A percentile compares a stretch with the other conserved stretches of the same genome.
phyloP scores from a whole-genome alignment of 2,113 vertebrate species.

The Balaeniceps rex region DNA sequence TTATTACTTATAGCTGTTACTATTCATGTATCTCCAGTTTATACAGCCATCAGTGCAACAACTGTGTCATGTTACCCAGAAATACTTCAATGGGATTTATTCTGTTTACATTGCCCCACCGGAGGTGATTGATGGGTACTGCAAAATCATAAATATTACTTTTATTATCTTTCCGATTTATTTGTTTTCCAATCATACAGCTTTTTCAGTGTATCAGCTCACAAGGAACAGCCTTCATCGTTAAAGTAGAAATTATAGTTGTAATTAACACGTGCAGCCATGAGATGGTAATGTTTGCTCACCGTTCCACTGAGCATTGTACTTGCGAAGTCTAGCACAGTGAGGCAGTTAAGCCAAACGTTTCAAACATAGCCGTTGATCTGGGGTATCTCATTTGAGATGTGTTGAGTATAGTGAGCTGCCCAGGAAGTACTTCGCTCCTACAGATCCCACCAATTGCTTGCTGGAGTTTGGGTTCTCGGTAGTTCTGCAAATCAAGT shows the following conservation, averaged over 20 bases:
- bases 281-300: constrained; percentile 63
- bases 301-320: not conserved
- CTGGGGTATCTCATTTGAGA: not conserved
- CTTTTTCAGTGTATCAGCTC: not conserved
- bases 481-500: not conserved
- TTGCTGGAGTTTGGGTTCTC: not conserved
- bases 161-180: not conserved
- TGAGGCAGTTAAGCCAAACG: not conserved
- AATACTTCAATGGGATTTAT: not conserved
- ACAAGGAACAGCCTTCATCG: not conserved
- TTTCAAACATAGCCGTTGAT: not conserved
- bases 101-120: not conserved
- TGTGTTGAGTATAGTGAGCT: not conserved
- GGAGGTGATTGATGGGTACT: not conserved
- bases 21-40: not conserved
- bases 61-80: not conserved
- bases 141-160: not conserved
- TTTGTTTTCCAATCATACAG: not conserved
- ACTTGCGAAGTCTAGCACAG: not conserved
- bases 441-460: not conserved
- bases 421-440: not conserved
- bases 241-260: constrained; percentile 19
- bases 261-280: constrained; percentile 34
- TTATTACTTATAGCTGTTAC: not conserved
- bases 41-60: not conserved